Percentiles rank a stretch among this genome's conserved stretches.
Evolutionary conservation across 2,797 vertebrate genomes (phyloP).

Genomic region (Octomys mimax): DNA sequence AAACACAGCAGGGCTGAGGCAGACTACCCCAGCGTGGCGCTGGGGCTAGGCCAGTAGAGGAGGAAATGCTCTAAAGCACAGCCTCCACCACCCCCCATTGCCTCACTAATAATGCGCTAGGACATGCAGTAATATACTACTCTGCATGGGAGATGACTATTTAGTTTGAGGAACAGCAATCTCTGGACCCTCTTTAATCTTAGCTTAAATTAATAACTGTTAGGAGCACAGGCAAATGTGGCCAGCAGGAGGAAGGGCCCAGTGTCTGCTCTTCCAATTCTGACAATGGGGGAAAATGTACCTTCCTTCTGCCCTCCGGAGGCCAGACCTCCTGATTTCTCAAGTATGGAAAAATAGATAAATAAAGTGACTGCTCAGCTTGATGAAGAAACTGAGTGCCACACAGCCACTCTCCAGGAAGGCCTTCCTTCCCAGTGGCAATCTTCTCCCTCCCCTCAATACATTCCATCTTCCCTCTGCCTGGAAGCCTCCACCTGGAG

Average conservation of each 20-base stretch:
- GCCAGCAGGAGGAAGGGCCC: background rate
- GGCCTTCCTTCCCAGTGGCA: background rate
- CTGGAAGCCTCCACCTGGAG: background rate
- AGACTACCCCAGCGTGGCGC: accelerated
- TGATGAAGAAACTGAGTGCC: background rate
- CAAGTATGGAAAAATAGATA: background rate
- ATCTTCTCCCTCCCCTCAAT: background rate
- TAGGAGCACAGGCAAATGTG: background rate
- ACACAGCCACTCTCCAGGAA: background rate
- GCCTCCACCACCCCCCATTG: background rate
- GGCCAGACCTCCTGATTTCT: background rate
- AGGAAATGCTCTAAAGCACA: background rate
- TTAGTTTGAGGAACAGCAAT: background rate
- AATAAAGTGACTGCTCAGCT: background rate
- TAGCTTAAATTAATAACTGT: background rate
- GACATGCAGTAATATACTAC: background rate
- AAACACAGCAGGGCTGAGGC: background rate
- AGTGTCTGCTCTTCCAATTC: too few species aligned
- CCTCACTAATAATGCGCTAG: background rate
- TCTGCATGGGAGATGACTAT: background rate
- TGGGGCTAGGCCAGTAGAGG: accelerated
- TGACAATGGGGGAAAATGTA: background rate
- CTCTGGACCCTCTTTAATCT: background rate
- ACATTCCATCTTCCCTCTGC: background rate
- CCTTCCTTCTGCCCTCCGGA: background rate